Percentiles rank a stretch among this genome's conserved stretches.
Conservation (phyloP, 2,113 vertebrate species). For the Pionites leucogaster region DNA sequence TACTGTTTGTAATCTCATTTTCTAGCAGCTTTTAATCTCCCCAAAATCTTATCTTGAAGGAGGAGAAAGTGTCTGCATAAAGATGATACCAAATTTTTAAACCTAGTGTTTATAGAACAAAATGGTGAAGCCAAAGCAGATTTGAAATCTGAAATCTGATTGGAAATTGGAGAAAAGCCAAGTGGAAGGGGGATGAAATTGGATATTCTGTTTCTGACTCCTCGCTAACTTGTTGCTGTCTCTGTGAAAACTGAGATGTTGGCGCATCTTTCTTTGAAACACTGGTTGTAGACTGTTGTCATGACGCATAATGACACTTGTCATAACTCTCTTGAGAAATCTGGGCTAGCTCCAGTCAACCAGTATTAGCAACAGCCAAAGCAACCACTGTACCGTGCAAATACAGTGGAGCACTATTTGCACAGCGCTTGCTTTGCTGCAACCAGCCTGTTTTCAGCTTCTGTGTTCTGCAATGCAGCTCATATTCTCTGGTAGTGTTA, state of each 20-base stretch:
- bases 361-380: background rate
- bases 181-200: background rate
- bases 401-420: background rate
- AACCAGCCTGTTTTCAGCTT: background rate
- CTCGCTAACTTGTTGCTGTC: background rate
- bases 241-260: background rate
- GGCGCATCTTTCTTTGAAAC: background rate
- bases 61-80: background rate
- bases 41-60: background rate
- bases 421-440: background rate
- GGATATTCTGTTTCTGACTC: background rate
- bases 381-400: fast-evolving
- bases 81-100: background rate
- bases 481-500: background rate
- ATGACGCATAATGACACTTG: background rate
- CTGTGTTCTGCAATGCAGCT: background rate
- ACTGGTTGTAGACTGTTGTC: background rate
- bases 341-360: background rate
- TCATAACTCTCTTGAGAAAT: background rate
- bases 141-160: background rate
- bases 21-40: background rate
- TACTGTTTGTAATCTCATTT: background rate
- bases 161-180: background rate
- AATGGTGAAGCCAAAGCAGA: background rate
- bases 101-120: background rate